Evolutionary conservation across 1,140 invertebrate species (phyloP), one percentile per base, ranked within the genome.

Genomic region (Drosophila tani): DNA sequence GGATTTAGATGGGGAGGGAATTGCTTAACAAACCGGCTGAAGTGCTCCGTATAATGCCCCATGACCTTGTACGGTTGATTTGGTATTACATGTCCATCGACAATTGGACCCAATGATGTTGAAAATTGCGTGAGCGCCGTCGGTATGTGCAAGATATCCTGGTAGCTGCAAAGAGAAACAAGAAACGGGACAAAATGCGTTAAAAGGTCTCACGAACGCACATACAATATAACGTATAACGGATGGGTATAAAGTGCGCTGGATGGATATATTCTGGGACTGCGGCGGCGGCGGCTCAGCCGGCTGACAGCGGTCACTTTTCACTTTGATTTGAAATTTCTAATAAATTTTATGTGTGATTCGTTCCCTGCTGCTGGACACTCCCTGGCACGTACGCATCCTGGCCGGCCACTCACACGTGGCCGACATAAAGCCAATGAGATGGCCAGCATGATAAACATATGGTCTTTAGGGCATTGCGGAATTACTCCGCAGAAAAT

Each of bases 51-150:
- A 86, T 96, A 96, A 62, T 95, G 94, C 53, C 94, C 94, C 96
- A 97, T 97, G 56, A 95, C 94, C 78, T 95, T 94, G 24, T 94
- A 93, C 9, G 96, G 96, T 84, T 97, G 95, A 82, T 96, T 96
- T 8, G 96, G 96, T 81, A 98, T 96, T 53, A 98, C 96, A 15
- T 95, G 95, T 19, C 96, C 96, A 91, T 99, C 97, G 40, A 98
- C 95, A 49, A 96, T 95, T 46, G 96, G 97, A 27, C 97, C 97
- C 81, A 97, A 95, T 14, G 95, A 94, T 21, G 96, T 96, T 78
- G 95, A 94, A 91, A 96, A 96, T 67, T 95, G 94, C 17, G 95
- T 94, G 12, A 95, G 94, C 19, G 94, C 80, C 19, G 95, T 94
- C 58, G 94, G 94, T 27, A 96, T 95, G 32, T 94, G 94, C 78